phyloP scores from a whole-genome alignment of 2,888 invertebrate species.

The Linyphia triangularis region DNA sequence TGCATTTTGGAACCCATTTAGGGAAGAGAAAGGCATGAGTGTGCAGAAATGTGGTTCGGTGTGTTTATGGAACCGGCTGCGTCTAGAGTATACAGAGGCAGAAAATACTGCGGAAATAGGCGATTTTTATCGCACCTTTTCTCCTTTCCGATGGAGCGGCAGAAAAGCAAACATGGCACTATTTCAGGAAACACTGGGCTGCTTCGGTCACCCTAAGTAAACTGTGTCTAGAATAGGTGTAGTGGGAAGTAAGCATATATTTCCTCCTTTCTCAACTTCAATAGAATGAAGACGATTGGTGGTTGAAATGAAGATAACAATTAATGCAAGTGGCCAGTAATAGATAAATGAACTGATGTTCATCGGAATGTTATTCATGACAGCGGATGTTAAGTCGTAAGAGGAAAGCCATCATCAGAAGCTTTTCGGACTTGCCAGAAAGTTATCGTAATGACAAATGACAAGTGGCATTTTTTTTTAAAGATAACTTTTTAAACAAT shows the following conservation, averaged over 20 bases:
- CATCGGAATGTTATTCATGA: too few species aligned
- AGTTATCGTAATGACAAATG: too few species aligned
- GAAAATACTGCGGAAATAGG: constrained; percentile 2
- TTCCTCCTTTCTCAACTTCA: too few species aligned
- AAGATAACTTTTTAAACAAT: too few species aligned
- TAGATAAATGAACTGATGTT: not conserved
- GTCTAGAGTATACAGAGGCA: constrained; percentile 22
- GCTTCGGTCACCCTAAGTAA: not conserved
- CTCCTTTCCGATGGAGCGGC: not conserved
- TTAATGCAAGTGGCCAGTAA: not conserved
- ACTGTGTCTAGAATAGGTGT: not conserved
- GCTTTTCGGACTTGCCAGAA: too few species aligned
- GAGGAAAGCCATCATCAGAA: too few species aligned
- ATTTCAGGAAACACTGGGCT: constrained; percentile 34
- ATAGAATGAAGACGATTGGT: too few species aligned
- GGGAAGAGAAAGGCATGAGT: not conserved
- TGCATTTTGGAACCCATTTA: constrained; percentile 18
- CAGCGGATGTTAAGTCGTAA: too few species aligned
- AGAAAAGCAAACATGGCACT: constrained; percentile 14
- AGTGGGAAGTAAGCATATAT: not conserved
- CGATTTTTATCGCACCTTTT: constrained; percentile 20
- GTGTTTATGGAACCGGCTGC: not conserved
- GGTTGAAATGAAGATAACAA: not conserved
- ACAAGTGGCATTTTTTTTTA: too few species aligned
- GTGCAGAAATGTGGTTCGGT: constrained; percentile 5